Evolutionary conservation across 1,140 invertebrate genomes (phyloP), one percentile per base, ranked within the genome.

Genomic region (Zaprionus capensis): DNA sequence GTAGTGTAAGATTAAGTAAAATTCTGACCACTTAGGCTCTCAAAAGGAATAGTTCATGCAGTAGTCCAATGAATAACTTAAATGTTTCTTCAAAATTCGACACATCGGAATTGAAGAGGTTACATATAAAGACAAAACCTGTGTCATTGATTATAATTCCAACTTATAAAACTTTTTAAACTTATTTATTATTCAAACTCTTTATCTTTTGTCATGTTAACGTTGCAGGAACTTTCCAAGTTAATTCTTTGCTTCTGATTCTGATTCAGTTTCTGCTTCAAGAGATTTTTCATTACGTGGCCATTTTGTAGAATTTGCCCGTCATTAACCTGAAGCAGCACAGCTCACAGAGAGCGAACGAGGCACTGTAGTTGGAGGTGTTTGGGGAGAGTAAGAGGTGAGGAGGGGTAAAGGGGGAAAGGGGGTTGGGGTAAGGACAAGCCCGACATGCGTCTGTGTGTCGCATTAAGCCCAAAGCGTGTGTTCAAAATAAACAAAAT

Each of bases 401-500:
- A 5, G 26, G 26, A 5, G 26, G 36, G 14, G 12, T 0, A 14
- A 17, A 2, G 41, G 15, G 41, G 41, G 0, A 1, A 38, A 4
- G 12, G 9, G 15, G 53, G 44, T 4, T 36, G n/a, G 5, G 26
- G 38, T 7, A 15, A 38, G 71, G 22, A 36, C 22, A 56, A 28
- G 62, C 5, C 31, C 36, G 34, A 36, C 53, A 56, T 75, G 67
- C 53, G 72, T 75, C 36, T 69, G 78, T 71, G 76, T 65, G 71
- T 75, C 76, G 74, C 73, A 80, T 80, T 80, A 80, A 80, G 74
- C 78, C 64, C 74, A 77, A 80, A 77, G 77, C 69, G 69, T 71
- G 77, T 82, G 81, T 82, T 78, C 61, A 69, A 85, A 85, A 81
- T 85, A 85, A 85, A 82, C 61, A 81, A 85, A 86, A 87, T 79